Evolutionary conservation across 1,140 invertebrate genomes (phyloP).

Genomic region (Drosophila navojoa): DNA sequence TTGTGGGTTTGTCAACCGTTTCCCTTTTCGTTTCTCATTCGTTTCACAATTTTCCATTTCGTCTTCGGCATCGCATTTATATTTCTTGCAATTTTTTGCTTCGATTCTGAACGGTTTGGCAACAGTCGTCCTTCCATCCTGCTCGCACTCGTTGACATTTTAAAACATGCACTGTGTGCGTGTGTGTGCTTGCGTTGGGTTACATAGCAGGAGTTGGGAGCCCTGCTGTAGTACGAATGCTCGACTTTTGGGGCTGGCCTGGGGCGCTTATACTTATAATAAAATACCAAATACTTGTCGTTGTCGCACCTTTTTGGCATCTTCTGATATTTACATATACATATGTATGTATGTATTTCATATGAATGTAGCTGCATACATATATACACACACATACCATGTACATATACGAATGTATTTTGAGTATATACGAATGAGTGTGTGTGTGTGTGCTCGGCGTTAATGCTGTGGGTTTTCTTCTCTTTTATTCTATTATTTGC

Average conservation of each 20-base stretch:
- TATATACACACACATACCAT: not conserved
- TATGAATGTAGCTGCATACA: slow-evolving; percentile 8
- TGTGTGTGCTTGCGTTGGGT: not conserved
- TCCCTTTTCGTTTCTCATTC: slow-evolving; percentile 75
- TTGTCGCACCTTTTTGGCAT: slow-evolving; percentile 54
- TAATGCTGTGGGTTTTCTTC: slow-evolving; percentile 51
- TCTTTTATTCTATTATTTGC: slow-evolving; percentile 54
- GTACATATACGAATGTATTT: slow-evolving; percentile 16
- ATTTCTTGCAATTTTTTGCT: slow-evolving; percentile 74
- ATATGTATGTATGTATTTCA: slow-evolving; percentile 7
- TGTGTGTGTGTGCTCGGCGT: slow-evolving; percentile 14
- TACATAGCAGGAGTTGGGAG: not conserved
- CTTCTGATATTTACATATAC: slow-evolving; percentile 35
- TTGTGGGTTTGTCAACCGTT: slow-evolving; percentile 74
- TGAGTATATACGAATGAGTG: slow-evolving; percentile 10
- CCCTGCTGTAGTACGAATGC: slow-evolving; percentile 26
- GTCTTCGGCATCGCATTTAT: slow-evolving; percentile 65
- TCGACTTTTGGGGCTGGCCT: slow-evolving; percentile 50
- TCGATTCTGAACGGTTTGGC: slow-evolving; percentile 69
- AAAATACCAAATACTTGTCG: slow-evolving; percentile 53
- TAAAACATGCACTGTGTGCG: slow-evolving; percentile 25
- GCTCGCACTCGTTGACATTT: slow-evolving; percentile 28
- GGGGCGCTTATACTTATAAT: slow-evolving; percentile 66
- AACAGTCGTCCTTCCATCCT: slow-evolving; percentile 7
- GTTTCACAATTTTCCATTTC: slow-evolving; percentile 65